These are phyloP conservation scores for Aleiodes testaceus DNA, from an alignment of 2,888 invertebrate genomes.

Conservation along the genomic window DNA sequence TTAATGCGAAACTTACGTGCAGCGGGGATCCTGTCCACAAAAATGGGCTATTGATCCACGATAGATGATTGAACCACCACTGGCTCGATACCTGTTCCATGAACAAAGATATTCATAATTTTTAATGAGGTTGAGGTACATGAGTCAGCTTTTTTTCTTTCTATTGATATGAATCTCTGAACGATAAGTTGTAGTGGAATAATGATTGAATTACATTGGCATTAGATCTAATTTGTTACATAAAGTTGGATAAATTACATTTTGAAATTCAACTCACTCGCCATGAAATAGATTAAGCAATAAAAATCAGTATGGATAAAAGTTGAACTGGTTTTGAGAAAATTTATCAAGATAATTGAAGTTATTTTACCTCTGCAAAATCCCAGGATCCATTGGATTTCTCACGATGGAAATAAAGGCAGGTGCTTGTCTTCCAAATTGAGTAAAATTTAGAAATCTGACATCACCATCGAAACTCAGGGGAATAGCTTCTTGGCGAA, in stretches of 20 bases:
- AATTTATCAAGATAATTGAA: not conserved
- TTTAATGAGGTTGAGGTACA: slow-evolving; percentile 8
- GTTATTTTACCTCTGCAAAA: slow-evolving; percentile 73
- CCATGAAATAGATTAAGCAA: not conserved
- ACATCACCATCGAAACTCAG: slow-evolving; percentile 78
- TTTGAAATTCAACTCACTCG: not conserved
- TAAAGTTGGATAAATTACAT: not conserved
- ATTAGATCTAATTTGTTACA: slow-evolving; percentile 6
- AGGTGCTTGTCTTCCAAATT: slow-evolving; percentile 76
- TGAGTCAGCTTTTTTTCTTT: not conserved
- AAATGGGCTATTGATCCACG: slow-evolving; percentile 77
- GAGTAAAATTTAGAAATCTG: slow-evolving; percentile 78
- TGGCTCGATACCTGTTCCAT: slow-evolving; percentile 59
- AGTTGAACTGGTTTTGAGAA: slow-evolving; percentile 2
- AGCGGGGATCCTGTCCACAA: slow-evolving; percentile 77
- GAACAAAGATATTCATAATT: not conserved
- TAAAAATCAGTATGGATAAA: not conserved
- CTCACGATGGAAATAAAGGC: slow-evolving; percentile 78
- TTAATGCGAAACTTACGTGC: slow-evolving; percentile 73
- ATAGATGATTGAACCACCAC: slow-evolving; percentile 69
- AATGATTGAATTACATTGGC: no score
- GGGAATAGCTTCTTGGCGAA: slow-evolving; percentile 76
- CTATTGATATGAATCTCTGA: no score
- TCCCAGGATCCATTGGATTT: slow-evolving; percentile 76
- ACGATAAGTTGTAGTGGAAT: no score